Evolutionary conservation across 2,113 vertebrate genomes (phyloP).

Genomic region (Pterocles gutturalis): DNA sequence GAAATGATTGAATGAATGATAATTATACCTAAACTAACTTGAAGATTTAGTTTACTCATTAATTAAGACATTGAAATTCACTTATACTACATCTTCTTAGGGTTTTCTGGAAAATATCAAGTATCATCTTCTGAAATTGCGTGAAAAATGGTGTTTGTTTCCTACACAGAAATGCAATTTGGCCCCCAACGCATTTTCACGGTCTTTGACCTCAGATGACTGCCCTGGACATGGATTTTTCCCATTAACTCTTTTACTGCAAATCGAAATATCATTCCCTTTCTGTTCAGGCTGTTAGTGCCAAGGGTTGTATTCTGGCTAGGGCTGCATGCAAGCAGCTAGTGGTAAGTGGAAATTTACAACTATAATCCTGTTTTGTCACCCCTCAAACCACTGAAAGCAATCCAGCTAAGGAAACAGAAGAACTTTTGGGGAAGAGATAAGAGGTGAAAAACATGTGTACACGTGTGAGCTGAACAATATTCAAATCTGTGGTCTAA

Average conservation of each 20-base stretch:
- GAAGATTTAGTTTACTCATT: neutral
- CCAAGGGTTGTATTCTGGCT: slow-evolving; percentile 10
- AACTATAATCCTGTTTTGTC: slow-evolving; percentile 41
- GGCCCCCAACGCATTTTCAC: neutral
- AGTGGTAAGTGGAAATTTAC: neutral
- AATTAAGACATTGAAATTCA: neutral
- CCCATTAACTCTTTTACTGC: slow-evolving; percentile 33
- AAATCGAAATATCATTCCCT: neutral
- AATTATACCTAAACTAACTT: neutral
- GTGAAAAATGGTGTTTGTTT: neutral
- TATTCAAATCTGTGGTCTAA: neutral
- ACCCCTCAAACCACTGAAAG: neutral
- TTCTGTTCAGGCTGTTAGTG: slow-evolving; percentile 5
- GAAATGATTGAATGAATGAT: neutral
- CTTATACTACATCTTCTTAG: neutral
- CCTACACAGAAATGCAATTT: neutral
- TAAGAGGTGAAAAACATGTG: neutral
- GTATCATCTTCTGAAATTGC: neutral
- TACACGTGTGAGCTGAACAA: neutral
- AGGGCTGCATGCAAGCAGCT: neutral
- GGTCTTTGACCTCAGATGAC: neutral
- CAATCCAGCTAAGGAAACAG: neutral
- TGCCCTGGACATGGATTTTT: neutral
- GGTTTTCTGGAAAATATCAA: neutral
- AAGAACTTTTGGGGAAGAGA: neutral